Evolutionary conservation across 2,888 invertebrate species (phyloP), one percentile per base, ranked within the genome.

Genomic region (Drosophila neotestacea): DNA sequence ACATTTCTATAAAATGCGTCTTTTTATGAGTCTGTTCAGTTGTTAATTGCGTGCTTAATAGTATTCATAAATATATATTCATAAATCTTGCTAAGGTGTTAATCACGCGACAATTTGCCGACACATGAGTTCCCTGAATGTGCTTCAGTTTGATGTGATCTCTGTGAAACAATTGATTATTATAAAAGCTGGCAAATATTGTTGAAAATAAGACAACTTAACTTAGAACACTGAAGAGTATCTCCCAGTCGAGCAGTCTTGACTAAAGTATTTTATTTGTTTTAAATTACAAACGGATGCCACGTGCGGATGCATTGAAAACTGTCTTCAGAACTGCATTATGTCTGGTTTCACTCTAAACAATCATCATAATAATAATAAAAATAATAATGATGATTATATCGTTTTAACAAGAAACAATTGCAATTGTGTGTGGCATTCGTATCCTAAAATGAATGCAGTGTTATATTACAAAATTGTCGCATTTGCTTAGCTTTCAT

Each of bases 271-370:
- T 13, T 56, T 36, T 7, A 16, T 7, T 28, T 36, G 27, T 11
- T 13, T 36, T n/a, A 7, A 27, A 28, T 56, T 56, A 28, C 28
- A 54, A 62, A 62, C 56, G 48, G 13, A 11, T n/a, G 81, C 60
- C 81, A 81, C 85, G 81, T 66, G 79, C 54, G 60, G 22, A 4
- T 30, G 22, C 22, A 42, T 32, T 55, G 28, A 11, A 13, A 47
- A 46, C 16, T 47, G 41, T 46, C n/a, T 46, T 16, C 44, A 63
- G 83, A 27, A 60, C 75, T 63, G 60, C 50, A 39, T 42, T 60
- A 48, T 58, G 60, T 64, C 64, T 71, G 54, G n/a, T 63, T 41
- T 28, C 36, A 34, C 34, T 48, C 51, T 39, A 13, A 50, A 16
- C 58, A 50, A 36, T 39, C 9, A 56, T 42, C n/a, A 36, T 32